Evolutionary conservation across 2,888 invertebrate species (phyloP).

Genomic region (Ceramica pisi): DNA sequence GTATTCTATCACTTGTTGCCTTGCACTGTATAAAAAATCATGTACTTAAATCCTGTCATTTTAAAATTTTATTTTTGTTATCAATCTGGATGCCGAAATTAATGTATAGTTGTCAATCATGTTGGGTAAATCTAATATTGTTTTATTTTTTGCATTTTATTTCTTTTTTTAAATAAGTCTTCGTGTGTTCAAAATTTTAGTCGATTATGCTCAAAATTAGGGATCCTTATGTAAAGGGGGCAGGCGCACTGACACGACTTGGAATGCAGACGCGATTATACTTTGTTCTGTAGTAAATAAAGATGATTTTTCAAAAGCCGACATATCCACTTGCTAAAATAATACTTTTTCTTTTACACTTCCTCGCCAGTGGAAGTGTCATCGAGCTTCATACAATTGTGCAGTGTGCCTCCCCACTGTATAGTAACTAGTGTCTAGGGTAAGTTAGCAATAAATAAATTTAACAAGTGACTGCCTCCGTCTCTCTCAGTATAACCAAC

Average conservation of each 20-base stretch:
- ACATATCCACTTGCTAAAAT: neutral
- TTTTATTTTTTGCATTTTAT: constrained; percentile 56
- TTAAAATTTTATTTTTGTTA: constrained; percentile 33
- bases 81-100: constrained; percentile 46
- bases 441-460: constrained; percentile 60
- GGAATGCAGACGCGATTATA: neutral
- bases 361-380: constrained; percentile 1
- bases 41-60: constrained; percentile 56
- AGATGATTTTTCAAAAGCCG: neutral
- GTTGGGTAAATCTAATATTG: constrained; percentile 43
- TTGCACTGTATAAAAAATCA: constrained; percentile 61
- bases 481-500: constrained; percentile 12
- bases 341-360: neutral
- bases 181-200: constrained; percentile 66
- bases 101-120: constrained; percentile 46
- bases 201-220: constrained; percentile 67
- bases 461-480: constrained; percentile 29
- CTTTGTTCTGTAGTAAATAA: constrained; percentile 4
- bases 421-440: constrained; percentile 46
- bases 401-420: constrained; percentile 39
- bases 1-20: constrained; percentile 61
- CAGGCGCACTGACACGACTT: constrained; percentile 34
- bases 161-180: constrained; percentile 48
- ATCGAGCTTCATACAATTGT: constrained; percentile 5
- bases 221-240: constrained; percentile 40